Base-by-base conservation (phyloP, 2,797 vertebrate species). In the Fratercula arctica region DNA sequence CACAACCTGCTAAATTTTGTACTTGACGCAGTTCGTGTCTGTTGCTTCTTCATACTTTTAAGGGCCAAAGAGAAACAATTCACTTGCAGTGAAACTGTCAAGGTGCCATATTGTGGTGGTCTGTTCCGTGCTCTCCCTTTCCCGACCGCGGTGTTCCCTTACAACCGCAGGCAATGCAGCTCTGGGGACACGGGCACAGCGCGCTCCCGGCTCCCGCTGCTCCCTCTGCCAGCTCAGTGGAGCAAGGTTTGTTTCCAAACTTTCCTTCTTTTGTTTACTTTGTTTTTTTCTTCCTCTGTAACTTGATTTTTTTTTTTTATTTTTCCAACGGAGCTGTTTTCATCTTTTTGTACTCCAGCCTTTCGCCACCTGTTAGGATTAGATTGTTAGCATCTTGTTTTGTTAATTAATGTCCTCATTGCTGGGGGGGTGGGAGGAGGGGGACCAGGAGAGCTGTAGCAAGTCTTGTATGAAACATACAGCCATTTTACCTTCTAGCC, bases 31-130 rank as follows among this genome's bases (percentile, higher is more conserved):
- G n/a, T 17, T 8, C 1, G 1, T 56, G 23, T 35, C 39, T 8
- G 0, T 29, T 16, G 41, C 59, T 67, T 13, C 29, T 39, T 39
- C 17, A 0, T 37, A 8, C 37, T 39, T 35, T 29, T 2, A 2
- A 80, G 96, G 93, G 93, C 95, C 95, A 92, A 89, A 95, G 91
- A 96, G 31, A 56, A 76, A 5, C 73, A 25, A 15, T 63, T 57
- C 60, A 3, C 66, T 14, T 12, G 70, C 67, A 9, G 5, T 21
- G 54, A 5, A 2, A 1, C 31, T 41, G 31, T 20, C 78, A 6
- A 24, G 87, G 79, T 95, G 95, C 95, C 68, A 6, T 57, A 16
- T 15, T 60, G 69, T 29, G 56, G 37, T 11, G 67, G 14, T 50
- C 87, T 72, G 73, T 28, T 46, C 73, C 11, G 7, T 26, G 39